phyloP scores from a whole-genome alignment of 2,113 vertebrate species.

The Indri indri region DNA sequence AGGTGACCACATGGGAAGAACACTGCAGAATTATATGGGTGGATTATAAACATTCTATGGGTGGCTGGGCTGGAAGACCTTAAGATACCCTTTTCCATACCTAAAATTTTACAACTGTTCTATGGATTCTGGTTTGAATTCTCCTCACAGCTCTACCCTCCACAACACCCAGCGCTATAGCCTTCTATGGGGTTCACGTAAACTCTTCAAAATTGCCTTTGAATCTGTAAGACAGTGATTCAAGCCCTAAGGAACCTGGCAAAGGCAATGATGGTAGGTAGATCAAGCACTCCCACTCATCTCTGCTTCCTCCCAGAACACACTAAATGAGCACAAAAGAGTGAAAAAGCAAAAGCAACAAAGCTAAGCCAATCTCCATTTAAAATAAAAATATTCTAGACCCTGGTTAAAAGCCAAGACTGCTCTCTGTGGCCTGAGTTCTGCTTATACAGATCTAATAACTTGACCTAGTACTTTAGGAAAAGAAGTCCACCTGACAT shows the following conservation, averaged over 20 bases:
- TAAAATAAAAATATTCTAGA: background rate
- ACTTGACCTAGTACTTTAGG: background rate
- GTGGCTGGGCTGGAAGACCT: background rate
- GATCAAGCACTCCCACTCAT: background rate
- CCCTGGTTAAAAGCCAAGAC: background rate
- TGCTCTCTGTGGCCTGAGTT: background rate
- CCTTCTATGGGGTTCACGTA: background rate
- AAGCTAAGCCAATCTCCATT: background rate
- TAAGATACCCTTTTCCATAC: background rate
- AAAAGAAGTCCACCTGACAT: background rate
- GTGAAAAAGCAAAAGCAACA: background rate
- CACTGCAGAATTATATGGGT: background rate
- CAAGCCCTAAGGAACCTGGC: background rate
- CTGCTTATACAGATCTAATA: background rate
- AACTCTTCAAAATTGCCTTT: background rate
- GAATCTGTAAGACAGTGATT: background rate
- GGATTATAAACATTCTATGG: background rate
- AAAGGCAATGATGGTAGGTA: background rate
- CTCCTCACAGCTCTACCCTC: background rate
- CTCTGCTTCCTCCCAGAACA: constrained; percentile 7
- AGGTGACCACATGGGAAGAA: background rate
- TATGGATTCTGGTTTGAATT: background rate
- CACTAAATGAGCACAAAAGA: background rate
- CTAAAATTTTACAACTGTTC: background rate
- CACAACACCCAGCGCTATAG: background rate